A percentile compares a stretch with the other conserved stretches of the same genome.
phyloP scores from a whole-genome alignment of 1,140 invertebrate species.

The Zaprionus camerounensis region DNA sequence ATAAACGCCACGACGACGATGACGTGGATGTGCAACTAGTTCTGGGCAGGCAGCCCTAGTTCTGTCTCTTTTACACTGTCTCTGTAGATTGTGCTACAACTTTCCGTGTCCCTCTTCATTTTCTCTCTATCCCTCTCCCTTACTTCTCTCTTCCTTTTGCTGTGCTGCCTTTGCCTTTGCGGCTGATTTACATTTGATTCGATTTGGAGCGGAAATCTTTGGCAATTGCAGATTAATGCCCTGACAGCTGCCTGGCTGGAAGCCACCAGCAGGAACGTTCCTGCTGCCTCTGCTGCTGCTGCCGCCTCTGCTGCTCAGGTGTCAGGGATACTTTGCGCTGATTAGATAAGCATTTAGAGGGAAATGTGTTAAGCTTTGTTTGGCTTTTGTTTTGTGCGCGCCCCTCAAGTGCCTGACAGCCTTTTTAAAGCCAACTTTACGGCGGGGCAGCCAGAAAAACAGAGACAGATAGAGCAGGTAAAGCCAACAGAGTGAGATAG shows the following conservation, averaged over 20 bases:
- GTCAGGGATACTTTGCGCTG: slow-evolving; percentile 80
- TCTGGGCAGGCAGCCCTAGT: slow-evolving; percentile 37
- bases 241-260: slow-evolving; percentile 70
- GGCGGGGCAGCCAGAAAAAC: slow-evolving; percentile 28
- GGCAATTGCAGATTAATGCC: slow-evolving; percentile 82
- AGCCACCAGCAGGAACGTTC: slow-evolving; percentile 21
- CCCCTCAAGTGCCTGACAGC: slow-evolving; percentile 7
- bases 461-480: background rate
- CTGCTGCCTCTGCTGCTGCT: slow-evolving; percentile 22
- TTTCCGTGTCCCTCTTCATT: background rate
- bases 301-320: slow-evolving; percentile 53
- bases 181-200: slow-evolving; percentile 80
- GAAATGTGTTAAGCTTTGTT: slow-evolving; percentile 83
- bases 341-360: slow-evolving; percentile 80
- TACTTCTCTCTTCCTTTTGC: background rate
- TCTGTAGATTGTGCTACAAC: background rate
- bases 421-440: slow-evolving; percentile 72
- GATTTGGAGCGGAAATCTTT: slow-evolving; percentile 75
- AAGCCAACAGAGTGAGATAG: background rate
- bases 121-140: background rate
- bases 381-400: slow-evolving; percentile 70
- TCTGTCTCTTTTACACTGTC: background rate
- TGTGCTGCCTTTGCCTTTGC: slow-evolving; percentile 15
- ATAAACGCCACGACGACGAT: slow-evolving; percentile 27
- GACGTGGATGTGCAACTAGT: slow-evolving; percentile 72